phyloP scores from a whole-genome alignment of 2,888 invertebrate species.

The Tetrapedia diversipes region DNA sequence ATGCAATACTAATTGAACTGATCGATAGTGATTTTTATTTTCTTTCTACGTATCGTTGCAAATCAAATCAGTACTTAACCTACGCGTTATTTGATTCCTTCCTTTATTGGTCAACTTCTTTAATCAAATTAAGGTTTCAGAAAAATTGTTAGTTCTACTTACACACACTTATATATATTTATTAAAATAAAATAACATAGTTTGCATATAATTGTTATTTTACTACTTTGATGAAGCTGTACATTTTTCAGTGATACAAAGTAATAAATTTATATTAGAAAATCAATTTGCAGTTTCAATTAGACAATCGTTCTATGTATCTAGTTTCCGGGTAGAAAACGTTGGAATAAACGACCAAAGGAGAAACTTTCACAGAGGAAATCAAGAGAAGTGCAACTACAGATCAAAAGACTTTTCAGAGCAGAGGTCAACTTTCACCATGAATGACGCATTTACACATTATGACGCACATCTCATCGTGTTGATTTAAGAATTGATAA shows the following conservation, averaged over 20 bases:
- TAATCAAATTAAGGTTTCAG: background rate
- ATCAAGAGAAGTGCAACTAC: background rate
- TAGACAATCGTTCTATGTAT: background rate
- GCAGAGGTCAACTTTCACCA: slow-evolving; percentile 16
- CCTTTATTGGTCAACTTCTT: background rate
- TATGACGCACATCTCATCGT: no score
- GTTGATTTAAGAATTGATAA: no score
- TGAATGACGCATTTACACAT: background rate
- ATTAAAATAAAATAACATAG: no score
- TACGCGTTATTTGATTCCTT: slow-evolving; percentile 3
- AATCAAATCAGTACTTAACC: slow-evolving; percentile 7
- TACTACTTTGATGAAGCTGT: no score
- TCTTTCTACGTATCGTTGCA: slow-evolving; percentile 6
- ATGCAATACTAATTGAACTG: slow-evolving; percentile 49
- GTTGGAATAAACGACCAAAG: background rate
- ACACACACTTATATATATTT: no score
- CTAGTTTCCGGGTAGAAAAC: background rate
- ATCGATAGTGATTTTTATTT: slow-evolving; percentile 28
- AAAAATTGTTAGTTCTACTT: background rate
- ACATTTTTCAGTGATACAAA: no score
- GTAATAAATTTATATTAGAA: no score
- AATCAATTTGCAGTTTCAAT: no score
- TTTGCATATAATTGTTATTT: no score
- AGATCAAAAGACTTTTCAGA: background rate
- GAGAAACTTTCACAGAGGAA: background rate